Percentiles rank a stretch among this genome's conserved stretches.
phyloP scores from a whole-genome alignment of 2,797 vertebrate genomes.

The Macroramphosus scolopax region DNA sequence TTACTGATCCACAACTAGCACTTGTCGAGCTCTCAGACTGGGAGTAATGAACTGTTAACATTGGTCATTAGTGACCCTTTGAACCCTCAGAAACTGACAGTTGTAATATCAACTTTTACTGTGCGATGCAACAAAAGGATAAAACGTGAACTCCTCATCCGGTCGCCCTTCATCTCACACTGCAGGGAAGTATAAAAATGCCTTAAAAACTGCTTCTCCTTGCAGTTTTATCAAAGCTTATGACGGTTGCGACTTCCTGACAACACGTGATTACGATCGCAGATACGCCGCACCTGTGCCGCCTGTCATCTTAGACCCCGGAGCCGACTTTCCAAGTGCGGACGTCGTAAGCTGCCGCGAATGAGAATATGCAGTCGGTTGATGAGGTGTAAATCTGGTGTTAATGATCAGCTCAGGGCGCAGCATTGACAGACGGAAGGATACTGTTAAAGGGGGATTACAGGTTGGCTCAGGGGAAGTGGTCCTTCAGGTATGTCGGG shows the following conservation, averaged over 20 bases:
- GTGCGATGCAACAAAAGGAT: neutral
- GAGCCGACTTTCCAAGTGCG: neutral
- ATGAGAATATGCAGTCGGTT: conserved; percentile 11
- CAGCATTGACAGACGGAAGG: conserved; percentile 46
- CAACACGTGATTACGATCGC: neutral
- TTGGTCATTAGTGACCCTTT: no score
- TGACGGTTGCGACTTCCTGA: neutral
- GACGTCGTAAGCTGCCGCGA: neutral
- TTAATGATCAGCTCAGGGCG: conserved; percentile 29
- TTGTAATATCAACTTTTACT: neutral
- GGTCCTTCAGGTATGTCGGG: conserved; percentile 24
- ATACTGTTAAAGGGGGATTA: conserved; percentile 54
- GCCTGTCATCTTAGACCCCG: conserved; percentile 3
- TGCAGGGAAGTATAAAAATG: neutral
- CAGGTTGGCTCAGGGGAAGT: conserved; percentile 28
- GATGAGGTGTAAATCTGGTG: conserved; percentile 21
- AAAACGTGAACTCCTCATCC: neutral
- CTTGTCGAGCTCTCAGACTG: neutral
- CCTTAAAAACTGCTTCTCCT: no score
- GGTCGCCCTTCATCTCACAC: neutral
- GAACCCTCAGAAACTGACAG: no score
- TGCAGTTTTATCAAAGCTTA: neutral
- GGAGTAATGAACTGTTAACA: neutral
- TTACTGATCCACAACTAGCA: conserved; percentile 27
- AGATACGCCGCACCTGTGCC: no score